Conservation (phyloP, 2,113 vertebrate genomes). For the Tretioscincus oriximinensis region DNA sequence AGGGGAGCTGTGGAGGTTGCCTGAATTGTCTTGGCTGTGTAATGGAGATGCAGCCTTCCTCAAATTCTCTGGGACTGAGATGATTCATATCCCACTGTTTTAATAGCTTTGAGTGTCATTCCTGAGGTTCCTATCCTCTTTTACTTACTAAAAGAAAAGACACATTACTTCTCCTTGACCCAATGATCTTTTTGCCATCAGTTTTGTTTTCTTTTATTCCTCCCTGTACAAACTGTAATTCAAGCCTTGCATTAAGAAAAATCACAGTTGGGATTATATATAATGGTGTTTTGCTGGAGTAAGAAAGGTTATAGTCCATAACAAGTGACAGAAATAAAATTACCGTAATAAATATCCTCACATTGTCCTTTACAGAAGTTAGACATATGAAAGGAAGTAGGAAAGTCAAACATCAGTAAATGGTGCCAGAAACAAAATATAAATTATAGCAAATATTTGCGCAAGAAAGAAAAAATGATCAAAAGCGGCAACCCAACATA, state of each 20-base stretch:
- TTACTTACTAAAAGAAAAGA: constrained; percentile 13
- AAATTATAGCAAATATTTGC: not conserved
- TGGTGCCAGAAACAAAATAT: not conserved
- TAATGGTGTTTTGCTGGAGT: constrained; percentile 21
- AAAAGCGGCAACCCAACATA: not conserved
- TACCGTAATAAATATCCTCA: constrained; percentile 28
- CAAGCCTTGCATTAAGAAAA: constrained; percentile 38
- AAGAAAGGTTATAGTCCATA: constrained; percentile 32
- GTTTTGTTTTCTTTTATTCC: constrained; percentile 37
- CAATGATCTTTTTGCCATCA: constrained; percentile 12
- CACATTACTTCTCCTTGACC: not conserved
- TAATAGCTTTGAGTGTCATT: not conserved
- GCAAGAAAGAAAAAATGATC: not conserved
- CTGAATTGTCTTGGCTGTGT: too few relatives aligned
- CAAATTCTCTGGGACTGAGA: not conserved
- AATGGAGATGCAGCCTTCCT: too few relatives aligned
- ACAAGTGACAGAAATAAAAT: constrained; percentile 34
- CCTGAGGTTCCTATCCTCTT: not conserved
- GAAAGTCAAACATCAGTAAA: not conserved
- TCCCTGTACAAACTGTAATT: not conserved
- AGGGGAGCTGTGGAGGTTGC: not conserved
- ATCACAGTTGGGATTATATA: constrained; percentile 21
- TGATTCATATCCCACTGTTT: not conserved
- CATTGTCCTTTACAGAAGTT: constrained; percentile 23
- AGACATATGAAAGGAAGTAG: constrained; percentile 8